A percentile compares a stretch with the other conserved stretches of the same genome.
Conservation (phyloP, 2,888 invertebrate genomes). For the Deilephila porcellus region DNA sequence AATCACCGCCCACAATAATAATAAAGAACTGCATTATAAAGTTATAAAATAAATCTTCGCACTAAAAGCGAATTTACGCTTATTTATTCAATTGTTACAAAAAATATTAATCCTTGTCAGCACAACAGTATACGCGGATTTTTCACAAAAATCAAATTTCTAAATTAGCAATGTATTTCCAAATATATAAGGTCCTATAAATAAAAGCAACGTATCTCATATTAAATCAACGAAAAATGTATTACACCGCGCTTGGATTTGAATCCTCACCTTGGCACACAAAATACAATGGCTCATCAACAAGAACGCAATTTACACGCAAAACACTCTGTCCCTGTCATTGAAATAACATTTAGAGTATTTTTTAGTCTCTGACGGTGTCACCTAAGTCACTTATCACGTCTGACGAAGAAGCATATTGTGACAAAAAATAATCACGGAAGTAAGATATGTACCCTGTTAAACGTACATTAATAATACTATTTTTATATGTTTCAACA, state of each 20-base stretch:
- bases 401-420: neutral
- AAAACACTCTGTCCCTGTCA: neutral
- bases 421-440: too few relatives aligned
- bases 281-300: slow-evolving; percentile 23
- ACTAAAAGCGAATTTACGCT: too few relatives aligned
- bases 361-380: slow-evolving; percentile 12
- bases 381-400: neutral
- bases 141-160: neutral
- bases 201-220: slow-evolving; percentile 6
- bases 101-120: neutral
- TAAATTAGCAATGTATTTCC: neutral
- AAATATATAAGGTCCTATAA: neutral
- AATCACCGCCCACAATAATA: neutral
- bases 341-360: neutral
- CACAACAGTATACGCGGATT: neutral
- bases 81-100: neutral
- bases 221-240: slow-evolving; percentile 11
- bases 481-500: too few relatives aligned
- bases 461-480: too few relatives aligned
- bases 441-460: too few relatives aligned
- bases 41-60: too few relatives aligned
- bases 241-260: slow-evolving; percentile 16
- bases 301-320: slow-evolving; percentile 17
- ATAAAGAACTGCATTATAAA: neutral
- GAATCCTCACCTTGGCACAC: slow-evolving; percentile 26